A percentile compares a stretch with the other conserved stretches of the same genome.
phyloP scores from a whole-genome alignment of 2,888 invertebrate genomes.

The Caenorhabditis drosophilae region DNA sequence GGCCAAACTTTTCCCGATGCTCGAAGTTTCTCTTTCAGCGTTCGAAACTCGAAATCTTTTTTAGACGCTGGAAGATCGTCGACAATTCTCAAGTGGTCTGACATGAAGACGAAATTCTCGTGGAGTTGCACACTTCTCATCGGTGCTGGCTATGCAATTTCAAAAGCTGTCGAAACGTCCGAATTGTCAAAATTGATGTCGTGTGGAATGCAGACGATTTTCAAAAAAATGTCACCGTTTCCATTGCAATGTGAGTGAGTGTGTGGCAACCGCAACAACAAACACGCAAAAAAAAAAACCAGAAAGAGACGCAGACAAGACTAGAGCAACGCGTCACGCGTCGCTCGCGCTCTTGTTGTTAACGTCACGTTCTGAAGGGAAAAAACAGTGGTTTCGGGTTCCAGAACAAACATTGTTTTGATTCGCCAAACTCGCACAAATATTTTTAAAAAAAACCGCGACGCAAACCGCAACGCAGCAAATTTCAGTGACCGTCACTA shows the following conservation, averaged over 20 bases:
- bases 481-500: constrained; percentile 39
- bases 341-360: neutral
- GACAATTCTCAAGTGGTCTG: constrained; percentile 46
- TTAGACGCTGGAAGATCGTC: constrained; percentile 11
- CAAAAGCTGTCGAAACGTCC: constrained; percentile 45
- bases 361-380: neutral
- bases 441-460: too few relatives aligned
- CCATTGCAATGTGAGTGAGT: constrained; percentile 24
- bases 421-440: too few relatives aligned
- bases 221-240: constrained; percentile 27
- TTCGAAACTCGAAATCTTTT: neutral
- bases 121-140: constrained; percentile 51
- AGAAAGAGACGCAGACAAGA: neutral
- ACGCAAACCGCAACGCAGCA: neutral
- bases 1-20: too few relatives aligned
- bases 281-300: too few relatives aligned
- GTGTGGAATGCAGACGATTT: constrained; percentile 29
- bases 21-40: neutral
- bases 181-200: constrained; percentile 37
- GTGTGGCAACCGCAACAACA: too few relatives aligned
- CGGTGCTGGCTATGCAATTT: constrained; percentile 49
- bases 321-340: too few relatives aligned
- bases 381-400: neutral
- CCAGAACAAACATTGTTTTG: too few relatives aligned
- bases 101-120: constrained; percentile 42